A percentile compares a stretch with the other conserved stretches of the same genome.
phyloP scores from a whole-genome alignment of 1,140 invertebrate genomes.

The Proctacanthus coquilletti region DNA sequence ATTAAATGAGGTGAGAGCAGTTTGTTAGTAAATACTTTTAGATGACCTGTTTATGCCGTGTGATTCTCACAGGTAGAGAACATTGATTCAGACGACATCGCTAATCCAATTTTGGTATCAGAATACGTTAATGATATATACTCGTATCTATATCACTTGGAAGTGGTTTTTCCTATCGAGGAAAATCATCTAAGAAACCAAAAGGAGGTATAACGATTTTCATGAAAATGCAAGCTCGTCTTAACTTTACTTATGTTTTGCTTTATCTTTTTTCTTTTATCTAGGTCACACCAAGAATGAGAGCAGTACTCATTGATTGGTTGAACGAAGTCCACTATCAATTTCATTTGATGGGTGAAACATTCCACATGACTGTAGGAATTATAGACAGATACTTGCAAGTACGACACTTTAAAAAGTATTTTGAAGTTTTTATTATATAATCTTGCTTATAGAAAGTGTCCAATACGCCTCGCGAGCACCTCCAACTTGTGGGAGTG shows the following conservation, averaged over 20 bases:
- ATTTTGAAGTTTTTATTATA: no score
- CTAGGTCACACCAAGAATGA: slow-evolving; percentile 63
- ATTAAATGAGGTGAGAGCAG: background rate
- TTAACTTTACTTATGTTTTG: slow-evolving; percentile 1
- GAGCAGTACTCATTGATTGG: slow-evolving; percentile 83
- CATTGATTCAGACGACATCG: slow-evolving; percentile 54
- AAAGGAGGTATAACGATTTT: slow-evolving; percentile 16
- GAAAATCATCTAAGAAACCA: slow-evolving; percentile 44
- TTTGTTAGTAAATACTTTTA: background rate
- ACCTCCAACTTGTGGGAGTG: slow-evolving; percentile 80
- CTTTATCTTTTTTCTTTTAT: slow-evolving; percentile 14
- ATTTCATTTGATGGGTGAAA: slow-evolving; percentile 80
- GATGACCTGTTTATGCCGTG: background rate
- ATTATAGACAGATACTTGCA: slow-evolving; percentile 86
- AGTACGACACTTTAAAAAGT: slow-evolving; percentile 41
- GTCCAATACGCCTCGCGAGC: slow-evolving; percentile 36
- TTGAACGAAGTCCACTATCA: slow-evolving; percentile 80
- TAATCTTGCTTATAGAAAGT: slow-evolving; percentile 7
- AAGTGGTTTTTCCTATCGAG: slow-evolving; percentile 40
- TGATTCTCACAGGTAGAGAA: slow-evolving; percentile 32
- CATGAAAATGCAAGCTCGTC: background rate
- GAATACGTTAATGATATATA: slow-evolving; percentile 74
- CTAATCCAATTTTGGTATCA: slow-evolving; percentile 60
- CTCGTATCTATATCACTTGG: slow-evolving; percentile 50
- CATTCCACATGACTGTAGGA: slow-evolving; percentile 74